Percentiles rank a stretch among this genome's conserved stretches.
phyloP scores from a whole-genome alignment of 2,888 invertebrate genomes.

The Gastrophysa polygoni region DNA sequence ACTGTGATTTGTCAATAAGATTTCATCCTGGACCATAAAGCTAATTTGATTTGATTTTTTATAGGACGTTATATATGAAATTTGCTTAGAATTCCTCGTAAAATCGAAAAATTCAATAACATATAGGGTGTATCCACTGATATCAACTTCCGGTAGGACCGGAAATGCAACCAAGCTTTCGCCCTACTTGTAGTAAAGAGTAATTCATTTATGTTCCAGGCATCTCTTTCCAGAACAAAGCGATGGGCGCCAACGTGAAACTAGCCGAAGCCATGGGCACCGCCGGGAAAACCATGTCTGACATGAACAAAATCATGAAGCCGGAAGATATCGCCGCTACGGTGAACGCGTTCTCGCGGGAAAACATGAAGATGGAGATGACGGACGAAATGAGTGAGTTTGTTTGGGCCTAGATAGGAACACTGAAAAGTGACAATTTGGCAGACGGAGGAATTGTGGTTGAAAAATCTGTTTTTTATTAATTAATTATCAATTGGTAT shows the following conservation, averaged over 20 bases:
- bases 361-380: slow-evolving; percentile 91
- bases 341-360: slow-evolving; percentile 83
- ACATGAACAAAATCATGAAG: slow-evolving; percentile 86
- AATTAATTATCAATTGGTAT: no score
- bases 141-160: no score
- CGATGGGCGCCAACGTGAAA: slow-evolving; percentile 88
- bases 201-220: slow-evolving; percentile 50
- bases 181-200: no score
- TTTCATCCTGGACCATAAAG: no score
- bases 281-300: slow-evolving; percentile 87
- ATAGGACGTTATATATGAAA: no score
- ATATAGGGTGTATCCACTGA: no score
- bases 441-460: neutral
- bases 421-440: neutral
- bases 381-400: slow-evolving; percentile 91
- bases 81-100: no score
- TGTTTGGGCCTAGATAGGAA: neutral
- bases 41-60: no score
- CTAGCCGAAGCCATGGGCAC: slow-evolving; percentile 87
- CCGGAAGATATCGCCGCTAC: slow-evolving; percentile 83
- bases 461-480: no score
- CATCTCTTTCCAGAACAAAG: slow-evolving; percentile 85
- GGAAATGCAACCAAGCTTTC: no score
- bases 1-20: no score
- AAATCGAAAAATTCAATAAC: no score